Percentiles rank a stretch among this genome's conserved stretches.
These are phyloP conservation scores for Pollenia labialis DNA, from an alignment of 2,888 invertebrate genomes.

Conservation along the genomic window DNA sequence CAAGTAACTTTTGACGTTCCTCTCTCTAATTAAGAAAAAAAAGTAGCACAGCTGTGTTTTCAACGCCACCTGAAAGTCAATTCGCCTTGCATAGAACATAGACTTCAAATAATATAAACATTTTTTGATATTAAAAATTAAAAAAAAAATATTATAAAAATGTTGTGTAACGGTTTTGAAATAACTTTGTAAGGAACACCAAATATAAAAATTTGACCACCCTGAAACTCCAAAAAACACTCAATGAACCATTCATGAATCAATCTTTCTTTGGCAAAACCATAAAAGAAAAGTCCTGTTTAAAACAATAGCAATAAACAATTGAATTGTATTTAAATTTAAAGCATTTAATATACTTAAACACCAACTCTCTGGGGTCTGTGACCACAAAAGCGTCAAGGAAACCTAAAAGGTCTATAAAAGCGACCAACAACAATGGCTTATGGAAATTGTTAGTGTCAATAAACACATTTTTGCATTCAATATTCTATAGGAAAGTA, in stretches of 20 bases:
- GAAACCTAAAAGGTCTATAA: constrained; percentile 28
- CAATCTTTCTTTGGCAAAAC: constrained; percentile 46
- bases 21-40: too few species aligned
- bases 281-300: constrained; percentile 9
- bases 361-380: constrained; percentile 57
- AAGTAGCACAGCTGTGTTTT: too few species aligned
- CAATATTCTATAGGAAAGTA: constrained; percentile 13
- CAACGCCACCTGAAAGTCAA: too few species aligned
- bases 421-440: constrained; percentile 57
- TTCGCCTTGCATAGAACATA: too few species aligned
- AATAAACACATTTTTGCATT: constrained; percentile 68
- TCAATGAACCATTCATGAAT: constrained; percentile 68
- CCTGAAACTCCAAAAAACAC: constrained; percentile 32
- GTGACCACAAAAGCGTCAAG: constrained; percentile 24
- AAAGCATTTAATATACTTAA: constrained; percentile 68
- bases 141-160: not conserved
- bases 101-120: constrained; percentile 5
- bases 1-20: too few species aligned
- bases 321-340: constrained; percentile 82
- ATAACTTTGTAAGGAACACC: not conserved
- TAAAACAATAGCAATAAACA: constrained; percentile 75
- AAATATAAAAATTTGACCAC: constrained; percentile 39
- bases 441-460: constrained; percentile 67
- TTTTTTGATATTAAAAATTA: not conserved
- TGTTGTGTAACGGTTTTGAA: not conserved